Evolutionary conservation across 2,113 vertebrate species (phyloP).

Genomic region (Fulica atra): DNA sequence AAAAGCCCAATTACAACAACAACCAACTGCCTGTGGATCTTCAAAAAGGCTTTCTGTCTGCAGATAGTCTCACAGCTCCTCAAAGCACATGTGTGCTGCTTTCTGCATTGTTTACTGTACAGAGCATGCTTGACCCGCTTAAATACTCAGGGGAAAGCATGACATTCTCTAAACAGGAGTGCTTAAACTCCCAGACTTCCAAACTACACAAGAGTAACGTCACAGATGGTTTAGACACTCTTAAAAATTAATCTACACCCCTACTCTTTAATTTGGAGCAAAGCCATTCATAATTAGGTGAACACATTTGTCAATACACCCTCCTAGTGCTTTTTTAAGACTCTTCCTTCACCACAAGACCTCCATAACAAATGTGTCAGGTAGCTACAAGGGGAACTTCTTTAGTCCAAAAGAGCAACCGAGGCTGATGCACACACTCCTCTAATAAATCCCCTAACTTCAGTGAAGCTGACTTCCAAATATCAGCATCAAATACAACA

Average conservation of each 20-base stretch:
- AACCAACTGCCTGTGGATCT: not conserved
- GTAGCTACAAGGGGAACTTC: not conserved
- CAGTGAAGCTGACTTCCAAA: not conserved
- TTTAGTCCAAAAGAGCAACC: not conserved
- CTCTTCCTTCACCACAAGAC: not conserved
- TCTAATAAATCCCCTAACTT: not conserved
- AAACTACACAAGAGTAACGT: not conserved
- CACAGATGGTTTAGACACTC: not conserved
- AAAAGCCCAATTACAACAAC: not conserved
- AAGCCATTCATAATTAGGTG: not conserved
- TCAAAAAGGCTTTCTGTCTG: not conserved
- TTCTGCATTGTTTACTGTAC: not conserved
- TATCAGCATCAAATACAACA: not conserved
- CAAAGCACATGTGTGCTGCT: not conserved
- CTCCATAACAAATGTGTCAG: not conserved
- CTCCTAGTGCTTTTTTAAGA: not conserved
- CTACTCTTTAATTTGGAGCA: not conserved
- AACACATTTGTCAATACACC: not conserved
- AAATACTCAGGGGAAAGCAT: not conserved
- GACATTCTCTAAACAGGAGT: not conserved
- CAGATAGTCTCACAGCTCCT: not conserved
- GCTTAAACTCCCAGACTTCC: not conserved
- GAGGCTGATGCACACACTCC: not conserved
- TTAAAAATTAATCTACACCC: not conserved
- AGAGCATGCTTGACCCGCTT: not conserved